A percentile compares a stretch with the other conserved stretches of the same genome.
These are phyloP conservation scores for Catotricha subobsoleta DNA, from an alignment of 2,888 invertebrate genomes.

Conservation along the genomic window DNA sequence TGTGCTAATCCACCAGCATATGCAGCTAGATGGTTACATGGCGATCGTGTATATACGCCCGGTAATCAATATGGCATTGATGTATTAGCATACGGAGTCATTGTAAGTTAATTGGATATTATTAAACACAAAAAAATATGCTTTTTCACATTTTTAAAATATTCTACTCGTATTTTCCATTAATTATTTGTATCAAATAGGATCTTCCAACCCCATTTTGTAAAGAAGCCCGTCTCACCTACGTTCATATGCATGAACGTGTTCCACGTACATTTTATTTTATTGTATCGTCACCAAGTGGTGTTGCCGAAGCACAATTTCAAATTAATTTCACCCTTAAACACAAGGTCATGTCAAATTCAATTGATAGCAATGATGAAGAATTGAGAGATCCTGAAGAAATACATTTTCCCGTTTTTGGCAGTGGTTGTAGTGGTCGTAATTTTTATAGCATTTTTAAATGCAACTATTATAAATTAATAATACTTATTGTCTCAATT, in stretches of 20 bases:
- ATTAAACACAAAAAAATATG: too few species aligned
- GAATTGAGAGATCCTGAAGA: conserved; percentile 30
- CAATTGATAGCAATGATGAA: conserved; percentile 26
- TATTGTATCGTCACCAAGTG: conserved; percentile 28
- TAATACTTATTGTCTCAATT: conserved; percentile 1
- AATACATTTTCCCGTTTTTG: conserved; percentile 30
- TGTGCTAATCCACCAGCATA: conserved; percentile 52
- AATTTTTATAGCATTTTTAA: conserved; percentile 6
- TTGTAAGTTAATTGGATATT: conserved; percentile 19
- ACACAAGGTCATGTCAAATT: conserved; percentile 26
- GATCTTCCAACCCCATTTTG: conserved; percentile 30
- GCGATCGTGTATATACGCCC: conserved; percentile 29
- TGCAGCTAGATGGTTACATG: conserved; percentile 30
- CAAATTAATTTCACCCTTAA: conserved; percentile 30
- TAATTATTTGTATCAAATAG: conserved; percentile 15
- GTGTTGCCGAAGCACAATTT: conserved; percentile 28
- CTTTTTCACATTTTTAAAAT: too few species aligned
- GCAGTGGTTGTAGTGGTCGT: conserved; percentile 10
- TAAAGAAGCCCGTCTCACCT: conserved; percentile 30
- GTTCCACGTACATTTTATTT: conserved; percentile 30
- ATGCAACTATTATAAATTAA: conserved; percentile 3
- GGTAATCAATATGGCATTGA: conserved; percentile 31
- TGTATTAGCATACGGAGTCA: conserved; percentile 29
- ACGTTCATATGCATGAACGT: conserved; percentile 30
- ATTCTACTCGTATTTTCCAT: too few species aligned